Evolutionary conservation across 2,888 invertebrate species (phyloP).

Genomic region (Drosophila mulleri): DNA sequence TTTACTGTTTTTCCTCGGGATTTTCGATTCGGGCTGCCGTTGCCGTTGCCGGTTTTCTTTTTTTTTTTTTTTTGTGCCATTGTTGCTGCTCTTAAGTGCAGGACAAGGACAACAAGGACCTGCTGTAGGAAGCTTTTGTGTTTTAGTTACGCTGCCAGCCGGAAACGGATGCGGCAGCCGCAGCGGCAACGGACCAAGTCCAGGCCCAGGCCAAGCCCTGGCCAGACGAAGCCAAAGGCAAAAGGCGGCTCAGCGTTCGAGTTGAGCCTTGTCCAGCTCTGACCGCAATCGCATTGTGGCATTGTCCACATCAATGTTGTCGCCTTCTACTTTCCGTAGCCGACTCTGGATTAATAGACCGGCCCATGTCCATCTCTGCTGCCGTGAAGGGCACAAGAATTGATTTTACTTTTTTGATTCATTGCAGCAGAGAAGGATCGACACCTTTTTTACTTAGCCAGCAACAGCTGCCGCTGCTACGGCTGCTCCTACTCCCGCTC

Average conservation of each 20-base stretch:
- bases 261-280: constrained; percentile 21
- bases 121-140: constrained; percentile 66
- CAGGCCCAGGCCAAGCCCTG: constrained; percentile 6
- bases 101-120: constrained; percentile 46
- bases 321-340: constrained; percentile 74
- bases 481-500: background rate
- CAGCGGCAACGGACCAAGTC: constrained; percentile 18
- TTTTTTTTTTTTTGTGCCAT: constrained; percentile 14
- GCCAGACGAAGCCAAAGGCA: constrained; percentile 4
- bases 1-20: constrained; percentile 73
- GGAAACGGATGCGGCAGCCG: constrained; percentile 60
- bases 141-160: constrained; percentile 73
- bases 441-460: constrained; percentile 16
- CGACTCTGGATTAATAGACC: constrained; percentile 68
- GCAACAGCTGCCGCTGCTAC: constrained; percentile 18
- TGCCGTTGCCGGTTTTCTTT: too few relatives aligned
- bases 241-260: constrained; percentile 29
- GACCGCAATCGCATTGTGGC: constrained; percentile 82
- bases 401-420: constrained; percentile 59
- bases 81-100: constrained; percentile 65
- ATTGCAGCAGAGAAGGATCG: constrained; percentile 18
- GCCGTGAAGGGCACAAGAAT: constrained; percentile 40
- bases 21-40: constrained; percentile 49
- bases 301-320: constrained; percentile 79
- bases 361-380: constrained; percentile 24